Evolutionary conservation across 2,113 vertebrate genomes (phyloP), one percentile per base, ranked within the genome.

Genomic region (Ptilorrhoa leucosticta): DNA sequence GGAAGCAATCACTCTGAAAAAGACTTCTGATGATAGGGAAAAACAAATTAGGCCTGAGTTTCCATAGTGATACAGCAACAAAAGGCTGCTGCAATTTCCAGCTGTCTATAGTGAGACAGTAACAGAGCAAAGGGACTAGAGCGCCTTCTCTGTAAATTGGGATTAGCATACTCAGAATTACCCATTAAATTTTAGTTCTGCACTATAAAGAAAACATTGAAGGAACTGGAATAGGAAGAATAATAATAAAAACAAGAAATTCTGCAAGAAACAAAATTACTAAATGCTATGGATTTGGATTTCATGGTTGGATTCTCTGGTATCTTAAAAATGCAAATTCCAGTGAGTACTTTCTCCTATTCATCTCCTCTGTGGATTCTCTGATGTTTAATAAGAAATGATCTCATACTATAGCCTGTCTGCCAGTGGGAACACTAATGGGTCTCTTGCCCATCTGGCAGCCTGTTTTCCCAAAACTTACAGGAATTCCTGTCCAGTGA

Each of bases 1-100:
- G 84, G 91, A 96, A 96, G 91, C 78, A 95, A 91, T 91, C 91
- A 93, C 50, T 96, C 89, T 86, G 87, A 87, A 88, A 87, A 79
- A 90, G 84, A 85, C 73, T 85, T 88, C 61, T 39, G 50, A 79
- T 44, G 84, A 91, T 53, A 73, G 66, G 19, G 39, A 91, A 94
- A 87, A 96, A 93, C 89, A 96, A 91, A 97, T 94, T 83, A 94
- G 95, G 75, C 66, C 80, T 28, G 87, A 76, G 95, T 96, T 95
- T 96, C 95, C 95, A 97, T 93, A 96, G 94, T 47, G 82, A 96
- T 70, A 70, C 20, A 93, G 82, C 85, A 93, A 94, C 82, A 96
- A 96, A 96, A 90, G 90, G 70, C 81, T 89, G 85, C 87, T 96
- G 90, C 87, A 94, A 83, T 96, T 94, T 96, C 69, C 92, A 94